These are phyloP conservation scores for Ctenopoma kingsleyae DNA, from an alignment of 2,797 vertebrate species.

Conservation along the genomic window DNA sequence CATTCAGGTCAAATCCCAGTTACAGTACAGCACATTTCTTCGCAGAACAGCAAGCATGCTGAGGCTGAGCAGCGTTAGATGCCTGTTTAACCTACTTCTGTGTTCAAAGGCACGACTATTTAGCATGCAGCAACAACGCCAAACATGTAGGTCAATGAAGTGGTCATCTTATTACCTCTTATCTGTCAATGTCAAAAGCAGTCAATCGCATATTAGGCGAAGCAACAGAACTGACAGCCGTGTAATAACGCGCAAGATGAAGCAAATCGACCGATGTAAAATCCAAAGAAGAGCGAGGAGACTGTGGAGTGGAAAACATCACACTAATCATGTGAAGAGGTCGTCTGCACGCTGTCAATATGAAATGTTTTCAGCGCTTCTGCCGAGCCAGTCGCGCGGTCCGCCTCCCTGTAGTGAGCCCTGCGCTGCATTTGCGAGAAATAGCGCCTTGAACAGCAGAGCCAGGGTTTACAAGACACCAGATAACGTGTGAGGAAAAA, in stretches of 20 bases:
- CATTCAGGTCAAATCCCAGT: slow-evolving; percentile 80
- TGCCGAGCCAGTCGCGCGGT: slow-evolving; percentile 64
- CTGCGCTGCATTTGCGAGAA: slow-evolving; percentile 29
- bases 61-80: slow-evolving; percentile 34
- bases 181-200: slow-evolving; percentile 73
- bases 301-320: slow-evolving; percentile 28
- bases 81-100: slow-evolving; percentile 22
- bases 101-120: slow-evolving; percentile 12
- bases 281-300: slow-evolving; percentile 29
- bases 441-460: slow-evolving; percentile 37
- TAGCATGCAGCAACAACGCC: slow-evolving; percentile 19
- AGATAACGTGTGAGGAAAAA: slow-evolving; percentile 2
- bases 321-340: slow-evolving; percentile 44
- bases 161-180: slow-evolving; percentile 40
- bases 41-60: slow-evolving; percentile 58
- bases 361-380: slow-evolving; percentile 69
- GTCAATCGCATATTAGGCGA: slow-evolving; percentile 42
- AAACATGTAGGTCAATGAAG: slow-evolving; percentile 68
- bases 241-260: slow-evolving; percentile 24
- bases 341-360: slow-evolving; percentile 44
- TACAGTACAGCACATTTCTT: slow-evolving; percentile 60
- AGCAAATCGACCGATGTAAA: slow-evolving; percentile 24
- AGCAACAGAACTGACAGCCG: slow-evolving; percentile 35
- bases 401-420: slow-evolving; percentile 49
- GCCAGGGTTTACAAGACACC: slow-evolving; percentile 10